These are phyloP conservation scores for Fratercula arctica DNA, from an alignment of 2,797 vertebrate genomes.

Conservation along the genomic window DNA sequence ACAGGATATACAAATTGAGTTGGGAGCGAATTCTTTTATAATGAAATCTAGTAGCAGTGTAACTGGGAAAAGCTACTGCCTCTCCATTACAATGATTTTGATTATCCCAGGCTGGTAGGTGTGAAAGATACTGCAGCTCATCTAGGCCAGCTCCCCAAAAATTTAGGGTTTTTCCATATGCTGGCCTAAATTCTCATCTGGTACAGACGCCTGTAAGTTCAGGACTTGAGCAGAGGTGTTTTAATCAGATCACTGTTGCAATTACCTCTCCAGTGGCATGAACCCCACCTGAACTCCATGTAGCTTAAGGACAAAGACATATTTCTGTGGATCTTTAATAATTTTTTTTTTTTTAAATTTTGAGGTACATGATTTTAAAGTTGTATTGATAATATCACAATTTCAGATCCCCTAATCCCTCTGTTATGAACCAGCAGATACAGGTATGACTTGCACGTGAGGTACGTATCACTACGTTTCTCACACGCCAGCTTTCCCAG, in stretches of 20 bases:
- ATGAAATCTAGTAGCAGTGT: not conserved
- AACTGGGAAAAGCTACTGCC: not conserved
- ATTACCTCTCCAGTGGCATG: not conserved
- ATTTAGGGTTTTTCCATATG: not conserved
- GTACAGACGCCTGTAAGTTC: not conserved
- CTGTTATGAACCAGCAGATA: not conserved
- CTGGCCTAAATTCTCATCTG: not conserved
- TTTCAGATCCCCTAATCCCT: not conserved
- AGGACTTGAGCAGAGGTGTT: not conserved
- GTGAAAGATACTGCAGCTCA: not conserved
- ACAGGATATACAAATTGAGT: not conserved
- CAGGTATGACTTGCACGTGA: accelerated
- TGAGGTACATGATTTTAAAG: not conserved
- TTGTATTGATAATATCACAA: not conserved
- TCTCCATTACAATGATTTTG: not conserved
- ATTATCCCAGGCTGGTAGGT: not conserved
- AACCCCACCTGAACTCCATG: not conserved
- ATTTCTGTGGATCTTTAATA: not conserved
- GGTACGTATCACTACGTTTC: not conserved
- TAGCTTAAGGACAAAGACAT: not conserved
- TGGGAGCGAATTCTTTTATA: not conserved
- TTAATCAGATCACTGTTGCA: not conserved
- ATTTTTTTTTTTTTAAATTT: not conserved
- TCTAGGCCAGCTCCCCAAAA: not conserved
- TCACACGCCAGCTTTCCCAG: not conserved